Conservation (phyloP, 2,797 vertebrate genomes). For the Arremon aurantiirostris region DNA sequence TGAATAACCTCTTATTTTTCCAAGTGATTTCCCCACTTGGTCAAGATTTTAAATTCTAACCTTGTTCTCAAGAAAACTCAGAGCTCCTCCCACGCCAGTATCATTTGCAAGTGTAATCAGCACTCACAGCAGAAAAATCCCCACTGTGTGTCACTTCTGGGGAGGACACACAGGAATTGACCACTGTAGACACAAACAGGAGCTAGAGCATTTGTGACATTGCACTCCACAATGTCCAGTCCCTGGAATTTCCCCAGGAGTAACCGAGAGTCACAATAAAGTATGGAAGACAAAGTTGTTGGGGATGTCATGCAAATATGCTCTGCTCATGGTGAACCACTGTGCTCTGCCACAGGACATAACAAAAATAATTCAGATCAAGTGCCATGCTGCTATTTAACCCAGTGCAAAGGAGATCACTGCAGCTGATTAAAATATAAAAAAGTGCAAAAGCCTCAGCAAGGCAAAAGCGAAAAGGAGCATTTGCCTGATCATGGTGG, state of each 20-base stretch:
- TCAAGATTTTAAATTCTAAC: not conserved
- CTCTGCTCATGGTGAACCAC: not conserved
- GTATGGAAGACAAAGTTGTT: not conserved
- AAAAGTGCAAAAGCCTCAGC: not conserved
- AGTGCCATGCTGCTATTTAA: not conserved
- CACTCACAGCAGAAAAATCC: not conserved
- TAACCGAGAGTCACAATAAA: not conserved
- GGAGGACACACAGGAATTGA: not conserved
- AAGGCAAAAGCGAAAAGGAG: not conserved
- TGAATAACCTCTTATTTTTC: not conserved
- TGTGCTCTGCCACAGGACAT: not conserved
- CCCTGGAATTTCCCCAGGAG: not conserved
- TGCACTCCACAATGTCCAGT: not conserved
- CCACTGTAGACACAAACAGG: not conserved
- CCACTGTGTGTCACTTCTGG: not conserved
- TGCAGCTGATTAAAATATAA: not conserved
- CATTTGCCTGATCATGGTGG: not conserved
- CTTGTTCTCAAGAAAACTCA: not conserved
- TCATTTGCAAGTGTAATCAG: not conserved
- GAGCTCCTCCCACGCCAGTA: not conserved
- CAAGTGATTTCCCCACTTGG: not conserved
- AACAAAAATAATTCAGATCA: not conserved
- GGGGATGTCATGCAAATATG: not conserved
- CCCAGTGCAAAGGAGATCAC: not conserved
- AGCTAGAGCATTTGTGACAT: accelerated